Base-by-base conservation (phyloP, 2,113 vertebrate genomes). In the Miniopterus natalensis region DNA sequence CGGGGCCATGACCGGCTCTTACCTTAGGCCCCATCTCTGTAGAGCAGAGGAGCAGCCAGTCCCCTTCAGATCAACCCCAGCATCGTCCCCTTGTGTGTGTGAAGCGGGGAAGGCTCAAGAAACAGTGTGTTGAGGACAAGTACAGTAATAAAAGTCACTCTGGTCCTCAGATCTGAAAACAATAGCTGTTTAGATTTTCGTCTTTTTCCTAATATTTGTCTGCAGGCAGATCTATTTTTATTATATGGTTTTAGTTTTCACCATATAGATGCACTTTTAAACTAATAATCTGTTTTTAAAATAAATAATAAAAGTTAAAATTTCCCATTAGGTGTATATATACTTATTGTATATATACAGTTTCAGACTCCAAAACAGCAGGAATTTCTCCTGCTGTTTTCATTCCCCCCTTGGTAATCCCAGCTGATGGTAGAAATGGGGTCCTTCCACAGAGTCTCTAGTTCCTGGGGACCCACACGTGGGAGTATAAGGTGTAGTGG, bases 61-160 rank as follows among this genome's bases (percentile, higher is more conserved):
- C 27, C 45, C 51, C 40, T 83, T 81, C 9, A 61, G 57, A 65
- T 25, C 45, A 87, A 20, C 31, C 15, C 42, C 20, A 45, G 1
- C 12, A 23, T 88, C 80, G 15, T 59, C 51, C 83, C 53, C 85
- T 70, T 53, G 4, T 29, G 18, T 77, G 21, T 61, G 27, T 25
- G 21, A 25, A 25, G 36, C 7, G 36, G 6, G 1, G 2, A 10
- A 27, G 45, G 65, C 73, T 84, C 63, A 55, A 13, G 53, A 63
- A 40, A 49, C 55, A 63, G 36, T 63, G 59, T n/a, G 71, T 42
- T 31, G 36, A 57, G 66, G 18, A 75, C 17, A 15, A 25, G 18
- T 53, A 87, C 29, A 42, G 47, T 92, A 63, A 83, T 78, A 49
- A 92, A 96, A 57, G 51, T 59, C 36, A 42, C 11, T 90, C 40